Evolutionary conservation across 2,113 vertebrate genomes (phyloP).

Genomic region (Corvus hawaiiensis): DNA sequence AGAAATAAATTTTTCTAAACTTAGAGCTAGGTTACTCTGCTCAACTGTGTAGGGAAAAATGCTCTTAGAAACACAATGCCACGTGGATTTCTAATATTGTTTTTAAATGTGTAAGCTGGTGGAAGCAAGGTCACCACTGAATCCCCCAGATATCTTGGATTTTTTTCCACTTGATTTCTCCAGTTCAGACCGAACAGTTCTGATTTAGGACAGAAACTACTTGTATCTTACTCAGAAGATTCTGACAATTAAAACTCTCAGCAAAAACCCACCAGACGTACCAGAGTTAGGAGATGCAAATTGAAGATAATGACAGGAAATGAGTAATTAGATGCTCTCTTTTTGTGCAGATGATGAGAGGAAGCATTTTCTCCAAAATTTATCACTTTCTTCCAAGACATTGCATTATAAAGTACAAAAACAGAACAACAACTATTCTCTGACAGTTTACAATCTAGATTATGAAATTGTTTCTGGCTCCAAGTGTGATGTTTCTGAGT

Average conservation of each 20-base stretch:
- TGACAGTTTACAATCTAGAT: not conserved
- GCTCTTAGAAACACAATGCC: not conserved
- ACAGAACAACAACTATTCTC: not conserved
- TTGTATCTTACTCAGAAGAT: not conserved
- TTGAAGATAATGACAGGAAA: not conserved
- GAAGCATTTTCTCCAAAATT: not conserved
- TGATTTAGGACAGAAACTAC: not conserved
- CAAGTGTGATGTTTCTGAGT: not conserved
- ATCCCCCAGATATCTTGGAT: not conserved
- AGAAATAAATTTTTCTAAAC: not conserved
- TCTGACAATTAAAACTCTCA: not conserved
- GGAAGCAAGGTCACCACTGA: not conserved
- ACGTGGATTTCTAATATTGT: not conserved
- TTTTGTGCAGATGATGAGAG: not conserved
- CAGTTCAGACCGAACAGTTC: not conserved
- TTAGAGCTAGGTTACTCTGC: not conserved
- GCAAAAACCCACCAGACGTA: not conserved
- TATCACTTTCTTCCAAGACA: not conserved
- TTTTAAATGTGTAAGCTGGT: not conserved
- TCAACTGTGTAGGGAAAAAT: not conserved
- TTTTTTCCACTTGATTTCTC: not conserved
- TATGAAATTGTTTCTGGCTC: constrained; percentile 3
- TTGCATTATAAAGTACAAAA: not conserved
- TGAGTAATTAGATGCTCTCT: not conserved
- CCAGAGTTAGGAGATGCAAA: not conserved